Evolutionary conservation across 92 coral and sea anemone species (phyloP).

Genomic region (Epizoanthus rinbou): DNA sequence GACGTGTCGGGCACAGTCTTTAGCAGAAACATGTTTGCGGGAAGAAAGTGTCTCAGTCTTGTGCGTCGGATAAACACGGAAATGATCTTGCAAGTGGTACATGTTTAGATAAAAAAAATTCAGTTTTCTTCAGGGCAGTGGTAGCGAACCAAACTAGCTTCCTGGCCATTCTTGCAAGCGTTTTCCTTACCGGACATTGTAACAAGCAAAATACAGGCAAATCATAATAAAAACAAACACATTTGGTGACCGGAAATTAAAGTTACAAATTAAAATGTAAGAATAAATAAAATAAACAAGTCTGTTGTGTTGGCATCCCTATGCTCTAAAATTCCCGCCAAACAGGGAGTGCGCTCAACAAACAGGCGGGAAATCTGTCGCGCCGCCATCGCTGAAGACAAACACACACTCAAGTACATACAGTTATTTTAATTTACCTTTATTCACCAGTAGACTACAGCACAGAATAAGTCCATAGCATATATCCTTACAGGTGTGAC

Average conservation of each 20-base stretch:
- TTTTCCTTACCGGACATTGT: conserved; percentile 21
- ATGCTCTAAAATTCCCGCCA: conserved; percentile 15
- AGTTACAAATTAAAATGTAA: conserved; percentile 19
- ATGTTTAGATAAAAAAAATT: too few species aligned
- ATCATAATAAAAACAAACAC: conserved; percentile 23
- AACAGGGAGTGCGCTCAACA: conserved; percentile 16
- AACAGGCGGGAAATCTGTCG: conserved; percentile 34
- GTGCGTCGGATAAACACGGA: too few species aligned
- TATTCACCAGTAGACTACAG: conserved; percentile 45
- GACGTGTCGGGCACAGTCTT: too few species aligned
- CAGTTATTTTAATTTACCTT: conserved; percentile 45
- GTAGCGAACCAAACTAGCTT: conserved; percentile 28
- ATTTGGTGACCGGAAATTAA: conserved; percentile 31
- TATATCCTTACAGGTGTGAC: conserved; percentile 41
- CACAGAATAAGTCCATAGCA: conserved; percentile 33
- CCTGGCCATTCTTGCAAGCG: conserved; percentile 23
- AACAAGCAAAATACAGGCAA: conserved; percentile 13
- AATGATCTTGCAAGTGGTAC: too few species aligned
- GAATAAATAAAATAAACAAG: conserved; percentile 22
- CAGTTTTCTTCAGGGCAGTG: neutral
- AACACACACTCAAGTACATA: conserved; percentile 38
- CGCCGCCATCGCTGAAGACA: conserved; percentile 47
- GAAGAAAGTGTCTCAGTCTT: too few species aligned
- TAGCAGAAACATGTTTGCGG: too few species aligned
- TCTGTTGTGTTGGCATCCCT: conserved; percentile 26